These are phyloP conservation scores for Barbus barbus DNA, from an alignment of 2,113 vertebrate species.

Conservation along the genomic window DNA sequence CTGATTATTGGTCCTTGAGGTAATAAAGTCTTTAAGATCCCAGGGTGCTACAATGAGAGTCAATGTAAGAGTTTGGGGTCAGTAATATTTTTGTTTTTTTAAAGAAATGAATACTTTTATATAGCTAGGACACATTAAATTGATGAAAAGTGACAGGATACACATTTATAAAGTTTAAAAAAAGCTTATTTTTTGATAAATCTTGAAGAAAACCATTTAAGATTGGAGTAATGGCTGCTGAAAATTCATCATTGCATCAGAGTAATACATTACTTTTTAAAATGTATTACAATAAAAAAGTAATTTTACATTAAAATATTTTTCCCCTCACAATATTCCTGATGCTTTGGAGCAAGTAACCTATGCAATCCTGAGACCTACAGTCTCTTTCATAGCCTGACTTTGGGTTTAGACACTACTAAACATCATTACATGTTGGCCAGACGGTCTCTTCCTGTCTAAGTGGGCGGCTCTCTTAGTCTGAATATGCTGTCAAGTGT, in stretches of 20 bases:
- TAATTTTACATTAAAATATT: neutral
- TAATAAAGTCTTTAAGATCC: neutral
- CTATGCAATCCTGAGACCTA: neutral
- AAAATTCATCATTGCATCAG: neutral
- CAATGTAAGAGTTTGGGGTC: too few species aligned
- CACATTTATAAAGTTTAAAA: neutral
- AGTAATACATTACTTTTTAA: neutral
- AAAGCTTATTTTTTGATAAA: neutral
- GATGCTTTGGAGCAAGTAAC: neutral
- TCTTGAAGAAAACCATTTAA: neutral
- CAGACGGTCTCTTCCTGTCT: neutral
- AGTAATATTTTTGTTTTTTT: neutral
- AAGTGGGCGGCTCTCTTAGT: too few species aligned
- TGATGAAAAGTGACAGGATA: neutral
- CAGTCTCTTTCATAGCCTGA: neutral
- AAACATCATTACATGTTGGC: neutral
- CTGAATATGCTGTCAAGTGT: neutral
- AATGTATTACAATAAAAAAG: neutral
- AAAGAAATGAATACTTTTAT: neutral
- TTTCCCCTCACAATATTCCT: neutral
- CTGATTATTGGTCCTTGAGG: neutral
- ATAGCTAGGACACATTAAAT: neutral
- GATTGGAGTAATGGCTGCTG: neutral
- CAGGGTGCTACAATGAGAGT: too few species aligned
- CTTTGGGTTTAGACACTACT: neutral